Percentiles rank a stretch among this genome's conserved stretches.
These are phyloP conservation scores for Leucosticte australis DNA, from an alignment of 2,113 vertebrate genomes.

Conservation along the genomic window DNA sequence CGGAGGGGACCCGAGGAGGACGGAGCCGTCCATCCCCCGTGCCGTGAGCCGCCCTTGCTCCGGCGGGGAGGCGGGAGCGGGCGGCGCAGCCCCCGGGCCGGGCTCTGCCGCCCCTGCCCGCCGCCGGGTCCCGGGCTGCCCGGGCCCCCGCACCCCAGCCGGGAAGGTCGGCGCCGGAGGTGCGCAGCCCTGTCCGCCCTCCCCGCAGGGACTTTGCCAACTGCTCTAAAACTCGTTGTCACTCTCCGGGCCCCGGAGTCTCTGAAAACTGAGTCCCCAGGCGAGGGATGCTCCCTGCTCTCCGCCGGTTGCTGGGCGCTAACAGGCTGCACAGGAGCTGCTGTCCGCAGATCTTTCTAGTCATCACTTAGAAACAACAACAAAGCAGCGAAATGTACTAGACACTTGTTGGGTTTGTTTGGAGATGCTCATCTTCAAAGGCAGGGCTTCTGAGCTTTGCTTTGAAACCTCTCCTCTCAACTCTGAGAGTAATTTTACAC, in stretches of 20 bases:
- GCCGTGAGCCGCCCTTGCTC: background rate
- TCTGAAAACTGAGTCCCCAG: background rate
- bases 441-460: background rate
- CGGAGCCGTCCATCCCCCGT: background rate
- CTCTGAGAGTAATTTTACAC: background rate
- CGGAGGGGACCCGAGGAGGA: background rate
- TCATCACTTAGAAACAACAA: background rate
- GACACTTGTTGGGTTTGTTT: constrained; percentile 57
- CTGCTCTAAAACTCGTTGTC: background rate
- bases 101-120: background rate
- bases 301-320: background rate
- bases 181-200: background rate
- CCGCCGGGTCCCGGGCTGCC: background rate
- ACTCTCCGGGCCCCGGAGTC: background rate
- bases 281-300: background rate
- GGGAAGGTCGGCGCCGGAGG: background rate
- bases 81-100: background rate
- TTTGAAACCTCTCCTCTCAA: background rate
- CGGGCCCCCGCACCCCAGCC: background rate
- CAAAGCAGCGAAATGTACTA: background rate
- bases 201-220: background rate
- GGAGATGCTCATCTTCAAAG: background rate
- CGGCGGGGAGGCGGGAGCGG: background rate
- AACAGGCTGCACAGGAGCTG: background rate
- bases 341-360: constrained; percentile 10